Evolutionary conservation across 2,888 invertebrate species (phyloP).

Genomic region (Philaethria dido): DNA sequence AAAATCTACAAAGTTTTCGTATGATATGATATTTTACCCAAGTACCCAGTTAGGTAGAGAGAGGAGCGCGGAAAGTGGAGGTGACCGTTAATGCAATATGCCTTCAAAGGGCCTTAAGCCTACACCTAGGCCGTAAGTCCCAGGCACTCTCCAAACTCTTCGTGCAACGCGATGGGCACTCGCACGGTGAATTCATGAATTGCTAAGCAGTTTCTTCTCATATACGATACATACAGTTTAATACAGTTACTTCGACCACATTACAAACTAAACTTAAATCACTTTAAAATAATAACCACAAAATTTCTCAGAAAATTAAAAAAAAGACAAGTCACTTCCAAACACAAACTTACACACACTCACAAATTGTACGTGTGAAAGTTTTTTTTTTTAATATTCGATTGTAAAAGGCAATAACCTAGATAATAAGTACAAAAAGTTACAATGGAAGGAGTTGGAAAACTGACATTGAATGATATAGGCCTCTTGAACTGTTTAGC

Average conservation of each 20-base stretch:
- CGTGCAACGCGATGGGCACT: no score
- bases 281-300: neutral
- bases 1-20: no score
- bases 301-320: neutral
- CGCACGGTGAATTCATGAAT: no score
- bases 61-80: no score
- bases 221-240: no score
- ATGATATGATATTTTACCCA: no score
- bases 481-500: slow-evolving; percentile 43
- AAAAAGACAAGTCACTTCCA: neutral
- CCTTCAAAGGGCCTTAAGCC: no score
- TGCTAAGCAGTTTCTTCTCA: no score
- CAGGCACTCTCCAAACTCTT: no score
- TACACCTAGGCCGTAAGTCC: no score
- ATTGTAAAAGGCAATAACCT: slow-evolving; percentile 6
- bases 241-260: neutral
- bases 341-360: neutral
- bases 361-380: slow-evolving; percentile 1
- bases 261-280: neutral
- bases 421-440: slow-evolving; percentile 9
- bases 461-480: slow-evolving; percentile 36
- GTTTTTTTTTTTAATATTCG: slow-evolving; percentile 11
- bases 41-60: no score
- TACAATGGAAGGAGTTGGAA: slow-evolving; percentile 18
- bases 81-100: no score